These are phyloP conservation scores for Drosophila arizonae DNA, from an alignment of 1,140 invertebrate genomes.

Conservation along the genomic window DNA sequence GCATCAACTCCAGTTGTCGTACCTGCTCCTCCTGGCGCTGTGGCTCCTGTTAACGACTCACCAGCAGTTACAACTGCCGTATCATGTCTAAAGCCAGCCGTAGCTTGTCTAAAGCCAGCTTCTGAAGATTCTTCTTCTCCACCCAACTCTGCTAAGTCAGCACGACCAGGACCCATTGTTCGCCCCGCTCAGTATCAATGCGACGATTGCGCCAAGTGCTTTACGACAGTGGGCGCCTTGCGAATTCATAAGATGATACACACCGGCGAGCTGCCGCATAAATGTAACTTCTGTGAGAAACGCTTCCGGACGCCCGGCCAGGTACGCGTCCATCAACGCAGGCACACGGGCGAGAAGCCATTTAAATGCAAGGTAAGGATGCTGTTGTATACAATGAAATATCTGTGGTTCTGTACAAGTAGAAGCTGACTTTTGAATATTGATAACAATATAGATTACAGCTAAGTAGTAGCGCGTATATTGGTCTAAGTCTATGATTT, in stretches of 20 bases:
- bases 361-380: conserved; percentile 89
- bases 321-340: conserved; percentile 89
- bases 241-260: conserved; percentile 73
- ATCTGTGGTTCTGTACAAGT: no score
- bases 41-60: background rate
- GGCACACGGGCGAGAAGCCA: conserved; percentile 93
- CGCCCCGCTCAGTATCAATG: conserved; percentile 31
- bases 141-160: background rate
- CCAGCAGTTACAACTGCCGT: background rate
- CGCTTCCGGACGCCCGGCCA: conserved; percentile 76
- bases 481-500: no score
- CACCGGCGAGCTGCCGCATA: conserved; percentile 72
- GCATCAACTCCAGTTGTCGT: background rate
- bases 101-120: background rate
- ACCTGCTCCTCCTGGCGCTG: no score
- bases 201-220: conserved; percentile 59
- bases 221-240: conserved; percentile 63
- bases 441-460: no score
- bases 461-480: no score
- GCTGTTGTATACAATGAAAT: background rate
- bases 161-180: background rate
- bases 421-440: no score
- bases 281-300: conserved; percentile 75
- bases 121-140: background rate
- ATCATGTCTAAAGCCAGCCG: background rate